Evolutionary conservation across 2,797 vertebrate species (phyloP), one percentile per base, ranked within the genome.

Genomic region (Picus viridis): DNA sequence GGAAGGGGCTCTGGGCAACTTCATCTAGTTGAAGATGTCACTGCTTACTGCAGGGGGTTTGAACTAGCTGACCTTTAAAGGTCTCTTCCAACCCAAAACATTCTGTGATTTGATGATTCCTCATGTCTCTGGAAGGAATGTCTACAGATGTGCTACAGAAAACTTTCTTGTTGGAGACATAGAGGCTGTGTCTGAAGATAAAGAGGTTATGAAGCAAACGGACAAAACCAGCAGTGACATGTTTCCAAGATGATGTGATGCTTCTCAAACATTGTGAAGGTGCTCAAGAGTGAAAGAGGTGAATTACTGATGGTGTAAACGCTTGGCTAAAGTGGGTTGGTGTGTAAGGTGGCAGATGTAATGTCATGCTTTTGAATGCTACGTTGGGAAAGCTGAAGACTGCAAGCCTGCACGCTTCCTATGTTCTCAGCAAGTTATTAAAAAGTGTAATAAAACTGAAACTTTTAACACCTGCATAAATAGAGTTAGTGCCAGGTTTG

Each of bases 381-480:
- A 15, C 39, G 8, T 64, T 71, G 63, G 29, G 67, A 92, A 67
- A 65, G 56, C 63, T 45, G 67, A 83, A 34, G 51, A 41, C 59
- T 20, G 29, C 41, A 49, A 67, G 36, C 23, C 68, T 71, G 29
- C 26, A 53, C 72, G 61, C 71, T 43, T 74, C 11, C 1, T 20
- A 3, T 4, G 2, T 72, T 81, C 63, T 49, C 45, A 92, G 12
- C 7, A 78, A 72, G 63, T 83, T 91, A 72, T 39, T 92, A 75
- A 83, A 39, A 83, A 75, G 24, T 18, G 14, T 59, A 89, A 63
- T 91, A 64, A 92, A 62, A 11, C 15, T 8, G 3, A 57, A 81
- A 47, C 59, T 75, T 86, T 9, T 56, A 83, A 83, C 92, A 96
- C 79, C 87, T 95, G 94, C 76, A 73, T 80, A 91, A 94, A 93